A percentile compares a stretch with the other conserved stretches of the same genome.
Evolutionary conservation across 2,888 invertebrate genomes (phyloP).

Genomic region (Palloptera scutellata): DNA sequence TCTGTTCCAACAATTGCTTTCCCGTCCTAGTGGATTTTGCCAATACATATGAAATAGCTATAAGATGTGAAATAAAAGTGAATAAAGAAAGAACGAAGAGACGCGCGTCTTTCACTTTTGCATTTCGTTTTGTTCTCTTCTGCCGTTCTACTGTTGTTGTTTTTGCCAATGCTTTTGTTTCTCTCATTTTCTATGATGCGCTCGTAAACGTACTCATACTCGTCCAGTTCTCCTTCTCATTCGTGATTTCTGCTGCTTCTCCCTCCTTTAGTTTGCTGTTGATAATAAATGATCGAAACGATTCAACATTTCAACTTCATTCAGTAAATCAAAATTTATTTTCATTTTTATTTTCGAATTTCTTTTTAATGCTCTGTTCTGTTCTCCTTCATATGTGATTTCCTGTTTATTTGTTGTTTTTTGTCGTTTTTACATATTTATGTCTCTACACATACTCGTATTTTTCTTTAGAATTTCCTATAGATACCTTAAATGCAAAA

Average conservation of each 20-base stretch:
- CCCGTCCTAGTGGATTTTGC: too few species aligned
- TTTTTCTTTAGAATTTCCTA: too few species aligned
- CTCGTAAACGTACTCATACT: neutral
- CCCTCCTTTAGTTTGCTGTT: constrained; percentile 30
- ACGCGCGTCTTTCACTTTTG: neutral
- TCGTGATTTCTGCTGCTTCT: constrained; percentile 34
- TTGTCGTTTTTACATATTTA: neutral
- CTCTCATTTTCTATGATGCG: neutral
- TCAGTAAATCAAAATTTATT: constrained; percentile 52
- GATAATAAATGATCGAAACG: constrained; percentile 46
- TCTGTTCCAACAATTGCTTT: too few species aligned
- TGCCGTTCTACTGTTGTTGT: constrained; percentile 1
- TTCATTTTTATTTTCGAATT: constrained; percentile 28
- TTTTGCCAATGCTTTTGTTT: neutral
- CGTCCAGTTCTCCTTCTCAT: neutral
- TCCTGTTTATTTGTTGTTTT: constrained; percentile 23
- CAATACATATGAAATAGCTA: too few species aligned
- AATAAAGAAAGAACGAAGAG: neutral
- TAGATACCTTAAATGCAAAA: too few species aligned
- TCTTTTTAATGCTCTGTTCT: constrained; percentile 45
- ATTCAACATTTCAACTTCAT: constrained; percentile 51
- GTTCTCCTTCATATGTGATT: constrained; percentile 34
- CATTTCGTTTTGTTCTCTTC: neutral
- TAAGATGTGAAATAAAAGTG: neutral
- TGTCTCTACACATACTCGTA: too few species aligned